Conservation (phyloP, 53 echinoderm and acorn worm species). For the Temnopleurus reevesii region DNA sequence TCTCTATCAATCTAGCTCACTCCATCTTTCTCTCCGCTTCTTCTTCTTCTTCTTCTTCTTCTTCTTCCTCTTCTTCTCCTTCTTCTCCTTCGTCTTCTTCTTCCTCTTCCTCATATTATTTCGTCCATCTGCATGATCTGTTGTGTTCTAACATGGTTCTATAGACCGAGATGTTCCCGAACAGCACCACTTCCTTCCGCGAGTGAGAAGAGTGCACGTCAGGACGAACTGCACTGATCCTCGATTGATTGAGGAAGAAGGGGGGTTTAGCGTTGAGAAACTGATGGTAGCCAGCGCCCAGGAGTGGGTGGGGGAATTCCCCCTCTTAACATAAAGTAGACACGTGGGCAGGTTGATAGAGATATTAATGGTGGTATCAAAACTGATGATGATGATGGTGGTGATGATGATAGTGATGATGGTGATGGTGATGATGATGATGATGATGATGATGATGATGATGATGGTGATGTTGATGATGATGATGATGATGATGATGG, state of each 20-base stretch:
- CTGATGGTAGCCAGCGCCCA: neutral
- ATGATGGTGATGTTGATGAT: slow-evolving; percentile 42
- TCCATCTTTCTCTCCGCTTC: neutral
- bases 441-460: slow-evolving; percentile 25
- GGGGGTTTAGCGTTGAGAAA: slow-evolving; percentile 33
- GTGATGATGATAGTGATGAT: slow-evolving; percentile 16
- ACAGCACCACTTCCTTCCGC: slow-evolving; percentile 32
- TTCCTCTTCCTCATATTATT: neutral
- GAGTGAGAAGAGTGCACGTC: neutral
- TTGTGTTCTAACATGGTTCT: neutral
- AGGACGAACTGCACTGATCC: slow-evolving; percentile 34
- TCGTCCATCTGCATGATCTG: neutral
- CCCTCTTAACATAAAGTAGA: neutral
- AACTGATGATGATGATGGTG: neutral
- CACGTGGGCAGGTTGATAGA: too few relatives aligned
- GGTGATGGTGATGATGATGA: slow-evolving; percentile 13
- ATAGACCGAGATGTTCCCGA: slow-evolving; percentile 5
- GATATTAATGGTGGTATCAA: neutral
- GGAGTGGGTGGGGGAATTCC: slow-evolving; percentile 10
- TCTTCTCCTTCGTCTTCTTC: neutral
- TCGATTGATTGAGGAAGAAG: slow-evolving; percentile 29
- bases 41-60: neutral
- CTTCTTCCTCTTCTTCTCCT: neutral
- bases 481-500: slow-evolving; percentile 19
- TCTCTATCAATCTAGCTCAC: neutral